These are phyloP conservation scores for Rissa tridactyla DNA, from an alignment of 2,113 vertebrate species.

Conservation along the genomic window DNA sequence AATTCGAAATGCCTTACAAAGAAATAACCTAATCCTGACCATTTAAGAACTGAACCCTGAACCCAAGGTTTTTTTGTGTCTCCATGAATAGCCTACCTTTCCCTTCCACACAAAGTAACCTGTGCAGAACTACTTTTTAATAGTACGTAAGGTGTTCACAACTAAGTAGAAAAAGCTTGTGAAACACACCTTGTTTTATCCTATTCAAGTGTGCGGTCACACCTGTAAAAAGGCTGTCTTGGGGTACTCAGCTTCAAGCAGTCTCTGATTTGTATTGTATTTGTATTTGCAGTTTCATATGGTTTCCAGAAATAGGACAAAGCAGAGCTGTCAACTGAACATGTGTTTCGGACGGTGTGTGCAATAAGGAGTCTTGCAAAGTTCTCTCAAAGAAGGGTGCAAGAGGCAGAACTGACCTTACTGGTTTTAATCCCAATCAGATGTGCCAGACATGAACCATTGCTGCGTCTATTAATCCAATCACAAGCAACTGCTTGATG, in stretches of 20 bases:
- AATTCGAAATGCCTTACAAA: background rate
- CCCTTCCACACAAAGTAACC: background rate
- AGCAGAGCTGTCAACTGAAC: background rate
- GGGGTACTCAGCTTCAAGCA: background rate
- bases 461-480: background rate
- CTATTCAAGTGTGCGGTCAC: background rate
- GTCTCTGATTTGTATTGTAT: background rate
- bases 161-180: background rate
- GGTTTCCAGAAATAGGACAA: background rate
- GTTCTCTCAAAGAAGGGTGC: background rate
- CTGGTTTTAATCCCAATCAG: background rate
- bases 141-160: background rate
- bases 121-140: background rate
- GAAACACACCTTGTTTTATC: background rate
- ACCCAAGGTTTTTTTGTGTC: background rate
- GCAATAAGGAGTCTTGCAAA: background rate
- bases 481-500: background rate
- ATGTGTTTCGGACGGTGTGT: accelerated
- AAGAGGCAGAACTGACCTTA: background rate
- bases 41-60: background rate
- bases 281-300: background rate
- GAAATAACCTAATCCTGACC: background rate
- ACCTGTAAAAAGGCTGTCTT: background rate
- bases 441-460: background rate
- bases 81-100: background rate